Evolutionary conservation across 2,888 invertebrate genomes (phyloP).

Genomic region (Mamestra brassicae): DNA sequence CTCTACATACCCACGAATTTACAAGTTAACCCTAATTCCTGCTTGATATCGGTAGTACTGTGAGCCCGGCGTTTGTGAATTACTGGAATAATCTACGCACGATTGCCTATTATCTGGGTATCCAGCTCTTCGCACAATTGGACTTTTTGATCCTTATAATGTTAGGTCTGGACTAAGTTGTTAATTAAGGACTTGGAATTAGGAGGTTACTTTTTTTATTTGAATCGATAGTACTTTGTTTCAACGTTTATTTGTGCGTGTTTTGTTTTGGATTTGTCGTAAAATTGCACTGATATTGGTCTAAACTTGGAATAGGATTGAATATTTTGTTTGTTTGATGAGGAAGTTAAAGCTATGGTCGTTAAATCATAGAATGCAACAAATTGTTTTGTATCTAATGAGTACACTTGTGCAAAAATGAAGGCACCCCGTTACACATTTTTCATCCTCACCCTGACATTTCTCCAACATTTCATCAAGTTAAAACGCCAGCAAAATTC

Average conservation of each 20-base stretch:
- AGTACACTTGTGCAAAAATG: not conserved
- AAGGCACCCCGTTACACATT: not conserved
- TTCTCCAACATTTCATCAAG: conserved; percentile 27
- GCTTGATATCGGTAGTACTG: conserved; percentile 59
- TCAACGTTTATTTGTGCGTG: conserved; percentile 30
- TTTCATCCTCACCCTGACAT: not conserved
- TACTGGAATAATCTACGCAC: conserved; percentile 66
- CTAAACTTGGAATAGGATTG: not conserved
- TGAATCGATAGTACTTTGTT: conserved; percentile 57
- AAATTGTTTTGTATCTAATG: not conserved
- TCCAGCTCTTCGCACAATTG: conserved; percentile 71
- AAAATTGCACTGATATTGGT: conserved; percentile 28
- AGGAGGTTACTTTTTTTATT: conserved; percentile 64
- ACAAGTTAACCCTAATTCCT: conserved; percentile 66
- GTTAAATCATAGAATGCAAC: not conserved
- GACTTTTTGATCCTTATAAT: conserved; percentile 78
- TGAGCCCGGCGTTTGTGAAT: conserved; percentile 61
- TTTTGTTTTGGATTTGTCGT: conserved; percentile 34
- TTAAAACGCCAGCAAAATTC: conserved; percentile 42
- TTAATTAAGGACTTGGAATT: conserved; percentile 69
- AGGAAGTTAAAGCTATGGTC: not conserved
- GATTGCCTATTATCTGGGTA: conserved; percentile 64
- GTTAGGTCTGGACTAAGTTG: conserved; percentile 67
- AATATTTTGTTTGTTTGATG: no score
- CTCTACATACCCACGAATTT: conserved; percentile 65